Evolutionary conservation across 2,797 vertebrate species (phyloP), one percentile per base, ranked within the genome.

Genomic region (Oreortyx pictus): DNA sequence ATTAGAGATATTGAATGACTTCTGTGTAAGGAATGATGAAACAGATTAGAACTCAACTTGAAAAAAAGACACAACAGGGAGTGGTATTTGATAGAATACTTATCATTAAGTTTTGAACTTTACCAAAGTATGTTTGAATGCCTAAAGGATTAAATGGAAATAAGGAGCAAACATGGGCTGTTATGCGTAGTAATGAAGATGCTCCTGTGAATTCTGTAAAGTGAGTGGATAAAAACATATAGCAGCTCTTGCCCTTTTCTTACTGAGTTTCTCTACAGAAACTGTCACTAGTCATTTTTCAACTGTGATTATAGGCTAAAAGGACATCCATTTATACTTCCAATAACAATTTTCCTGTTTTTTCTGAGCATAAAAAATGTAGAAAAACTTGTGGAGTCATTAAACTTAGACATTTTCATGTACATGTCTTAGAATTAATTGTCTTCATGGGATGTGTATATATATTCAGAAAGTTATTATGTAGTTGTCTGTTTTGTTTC

Each of bases 391-490:
- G 17, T 64, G 29, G 3, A 35, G 18, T 24, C 18, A 59, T 43
- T 2, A 0, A 70, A 60, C 0, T 1, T 76, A 80, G 7, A 2
- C 6, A 33, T n/a, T 77, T 81, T 67, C 11, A 75, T 46, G 23
- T 80, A 84, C 33, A 54, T 35, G 3, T 44, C 43, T 65, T 14
- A 33, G 9, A 80, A 89, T 65, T 54, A 56, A 25, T 54, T 57
- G 1, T 39, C 4, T 59, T 89, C 65, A 52, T 78, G 35, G 88
- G 31, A 70, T 5, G 2, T 22, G 62, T 25, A 15, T n/a, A 22
- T 14, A 11, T 2, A 25, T 62, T 66, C 35, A 25, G 56, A 46
- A 6, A 41, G 14, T 13, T 39, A 35, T 8, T 3, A 52, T 39
- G 9, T 13, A 13, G 13, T 33, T 57, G 43, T 6, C 0, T 6